Evolutionary conservation across 2,797 vertebrate genomes (phyloP).

Genomic region (Esox masquinongy): DNA sequence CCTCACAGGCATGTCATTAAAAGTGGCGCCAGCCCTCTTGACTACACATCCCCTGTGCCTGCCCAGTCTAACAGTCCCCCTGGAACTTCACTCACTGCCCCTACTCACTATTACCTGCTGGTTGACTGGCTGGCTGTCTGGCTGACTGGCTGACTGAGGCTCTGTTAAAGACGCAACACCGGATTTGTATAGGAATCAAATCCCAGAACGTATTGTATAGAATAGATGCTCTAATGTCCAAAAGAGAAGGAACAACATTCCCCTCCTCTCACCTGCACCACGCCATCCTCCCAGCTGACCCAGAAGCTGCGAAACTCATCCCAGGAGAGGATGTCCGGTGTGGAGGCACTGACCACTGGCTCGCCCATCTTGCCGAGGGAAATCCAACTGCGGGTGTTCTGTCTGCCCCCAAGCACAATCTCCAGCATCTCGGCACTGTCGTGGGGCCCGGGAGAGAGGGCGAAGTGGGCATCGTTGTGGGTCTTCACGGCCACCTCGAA

Average conservation of each 20-base stretch:
- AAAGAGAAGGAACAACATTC: background rate
- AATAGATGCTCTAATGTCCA: background rate
- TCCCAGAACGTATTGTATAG: background rate
- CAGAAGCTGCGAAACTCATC: slow-evolving; percentile 94
- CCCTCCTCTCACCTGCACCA: slow-evolving; percentile 78
- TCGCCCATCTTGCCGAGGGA: slow-evolving; percentile 89
- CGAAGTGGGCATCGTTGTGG: slow-evolving; percentile 88
- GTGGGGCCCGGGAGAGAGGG: slow-evolving; percentile 84
- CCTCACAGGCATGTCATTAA: slow-evolving; percentile 61
- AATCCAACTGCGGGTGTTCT: slow-evolving; percentile 90
- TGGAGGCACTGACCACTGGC: slow-evolving; percentile 78
- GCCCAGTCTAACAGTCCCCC: background rate
- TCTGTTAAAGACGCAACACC: background rate
- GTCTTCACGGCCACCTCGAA: slow-evolving; percentile 88
- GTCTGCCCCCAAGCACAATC: slow-evolving; percentile 87
- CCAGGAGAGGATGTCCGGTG: slow-evolving; percentile 87
- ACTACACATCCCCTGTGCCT: slow-evolving; percentile 43
- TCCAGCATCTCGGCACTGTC: slow-evolving; percentile 89
- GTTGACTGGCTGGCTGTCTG: background rate
- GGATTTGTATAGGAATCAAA: background rate
- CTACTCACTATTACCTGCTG: background rate
- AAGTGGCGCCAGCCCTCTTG: slow-evolving; percentile 53
- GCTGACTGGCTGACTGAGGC: background rate
- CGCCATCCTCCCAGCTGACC: slow-evolving; percentile 87
- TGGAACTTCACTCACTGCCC: background rate